Conservation (phyloP, 2,113 vertebrate genomes). For the Galbula dea region DNA sequence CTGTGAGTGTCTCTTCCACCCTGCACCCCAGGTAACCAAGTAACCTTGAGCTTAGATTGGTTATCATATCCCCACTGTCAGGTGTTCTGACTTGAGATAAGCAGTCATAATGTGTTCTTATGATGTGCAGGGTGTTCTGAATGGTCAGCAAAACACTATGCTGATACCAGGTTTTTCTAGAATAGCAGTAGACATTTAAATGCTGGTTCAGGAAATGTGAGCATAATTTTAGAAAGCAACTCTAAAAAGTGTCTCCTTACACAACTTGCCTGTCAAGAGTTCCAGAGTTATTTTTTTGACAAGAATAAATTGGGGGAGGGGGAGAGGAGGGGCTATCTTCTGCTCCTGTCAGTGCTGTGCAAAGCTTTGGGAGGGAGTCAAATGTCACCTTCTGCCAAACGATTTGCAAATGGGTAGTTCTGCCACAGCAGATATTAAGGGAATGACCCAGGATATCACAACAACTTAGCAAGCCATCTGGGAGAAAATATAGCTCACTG, state of each 20-base stretch:
- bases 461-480: background rate
- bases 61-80: background rate
- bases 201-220: background rate
- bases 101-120: background rate
- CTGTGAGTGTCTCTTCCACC: background rate
- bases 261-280: background rate
- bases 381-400: constrained; percentile 28
- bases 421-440: constrained; percentile 10
- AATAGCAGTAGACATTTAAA: background rate
- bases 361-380: constrained; percentile 4
- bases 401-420: background rate
- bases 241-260: background rate
- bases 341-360: background rate
- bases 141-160: background rate
- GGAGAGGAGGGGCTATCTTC: background rate
- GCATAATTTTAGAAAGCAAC: background rate
- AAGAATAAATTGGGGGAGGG: background rate
- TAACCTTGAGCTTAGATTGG: background rate
- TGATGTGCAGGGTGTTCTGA: background rate
- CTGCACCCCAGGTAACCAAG: background rate
- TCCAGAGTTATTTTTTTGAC: background rate
- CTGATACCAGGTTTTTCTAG: background rate
- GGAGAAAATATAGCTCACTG: background rate
- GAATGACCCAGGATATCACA: constrained; percentile 1
- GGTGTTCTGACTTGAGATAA: background rate